Evolutionary conservation across 2,113 vertebrate genomes (phyloP).

Genomic region (Neodon shergylaensis): DNA sequence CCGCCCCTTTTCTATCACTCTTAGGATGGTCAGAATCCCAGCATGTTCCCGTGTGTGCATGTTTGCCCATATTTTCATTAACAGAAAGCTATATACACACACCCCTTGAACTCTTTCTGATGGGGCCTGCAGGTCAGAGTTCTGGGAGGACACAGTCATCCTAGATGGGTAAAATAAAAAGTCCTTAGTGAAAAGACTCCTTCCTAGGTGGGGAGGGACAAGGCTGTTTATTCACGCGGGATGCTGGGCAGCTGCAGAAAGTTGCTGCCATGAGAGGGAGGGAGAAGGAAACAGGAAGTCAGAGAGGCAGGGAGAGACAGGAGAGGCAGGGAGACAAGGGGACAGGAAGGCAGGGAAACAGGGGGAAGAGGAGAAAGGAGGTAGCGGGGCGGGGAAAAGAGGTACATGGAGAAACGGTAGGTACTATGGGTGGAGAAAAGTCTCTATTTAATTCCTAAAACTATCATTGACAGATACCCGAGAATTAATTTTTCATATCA

Average conservation of each 20-base stretch:
- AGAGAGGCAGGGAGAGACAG: not conserved
- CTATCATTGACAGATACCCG: not conserved
- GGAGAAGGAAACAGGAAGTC: not conserved
- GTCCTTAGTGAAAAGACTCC: not conserved
- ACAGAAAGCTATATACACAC: not conserved
- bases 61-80: not conserved
- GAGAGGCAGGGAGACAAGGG: no score
- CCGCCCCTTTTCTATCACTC: not conserved
- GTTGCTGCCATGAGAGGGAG: not conserved
- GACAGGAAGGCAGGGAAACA: no score
- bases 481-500: not conserved
- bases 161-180: not conserved
- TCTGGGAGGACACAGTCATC: not conserved
- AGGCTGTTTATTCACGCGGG: not conserved
- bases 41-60: no score
- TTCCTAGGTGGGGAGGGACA: not conserved
- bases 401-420: not conserved
- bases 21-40: not conserved
- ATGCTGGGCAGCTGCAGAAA: not conserved
- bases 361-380: not conserved
- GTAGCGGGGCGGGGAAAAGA: not conserved
- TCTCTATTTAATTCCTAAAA: not conserved
- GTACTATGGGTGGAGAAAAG: not conserved
- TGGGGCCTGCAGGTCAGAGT: not conserved
- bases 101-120: not conserved